phyloP scores from a whole-genome alignment of 1,140 invertebrate genomes.

The Caenorhabditis brenneri region DNA sequence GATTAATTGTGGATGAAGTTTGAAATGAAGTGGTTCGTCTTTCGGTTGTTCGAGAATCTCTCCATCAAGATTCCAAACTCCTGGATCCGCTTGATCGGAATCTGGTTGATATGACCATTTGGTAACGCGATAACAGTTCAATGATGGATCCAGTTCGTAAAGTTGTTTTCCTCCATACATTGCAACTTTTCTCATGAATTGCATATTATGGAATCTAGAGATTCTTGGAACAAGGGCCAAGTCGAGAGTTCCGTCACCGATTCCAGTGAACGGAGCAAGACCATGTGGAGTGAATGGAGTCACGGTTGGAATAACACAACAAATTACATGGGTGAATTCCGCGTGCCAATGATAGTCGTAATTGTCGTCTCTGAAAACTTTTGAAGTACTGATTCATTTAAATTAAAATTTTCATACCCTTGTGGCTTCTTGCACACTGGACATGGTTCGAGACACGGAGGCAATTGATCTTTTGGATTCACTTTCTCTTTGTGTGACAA shows the following conservation, averaged over 20 bases:
- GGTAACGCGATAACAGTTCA: constrained; percentile 65
- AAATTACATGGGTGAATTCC: constrained; percentile 69
- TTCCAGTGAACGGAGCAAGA: constrained; percentile 66
- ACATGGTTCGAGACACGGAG: constrained; percentile 63
- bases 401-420: neutral
- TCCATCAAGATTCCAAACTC: constrained; percentile 68
- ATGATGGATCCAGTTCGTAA: constrained; percentile 55
- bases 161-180: constrained; percentile 69
- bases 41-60: constrained; percentile 51
- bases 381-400: neutral
- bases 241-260: constrained; percentile 68
- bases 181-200: constrained; percentile 68
- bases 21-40: constrained; percentile 52
- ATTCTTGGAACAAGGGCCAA: constrained; percentile 66
- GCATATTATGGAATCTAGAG: constrained; percentile 65
- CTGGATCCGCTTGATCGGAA: constrained; percentile 57
- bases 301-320: constrained; percentile 61
- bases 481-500: constrained; percentile 56
- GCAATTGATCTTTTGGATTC: constrained; percentile 56
- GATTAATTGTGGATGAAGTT: constrained; percentile 66
- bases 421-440: constrained; percentile 55
- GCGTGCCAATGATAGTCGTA: constrained; percentile 68
- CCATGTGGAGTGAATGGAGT: constrained; percentile 69
- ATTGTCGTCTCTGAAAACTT: constrained; percentile 33
- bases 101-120: constrained; percentile 68